Conservation (phyloP, 2,888 invertebrate genomes). For the Cenopis cana region DNA sequence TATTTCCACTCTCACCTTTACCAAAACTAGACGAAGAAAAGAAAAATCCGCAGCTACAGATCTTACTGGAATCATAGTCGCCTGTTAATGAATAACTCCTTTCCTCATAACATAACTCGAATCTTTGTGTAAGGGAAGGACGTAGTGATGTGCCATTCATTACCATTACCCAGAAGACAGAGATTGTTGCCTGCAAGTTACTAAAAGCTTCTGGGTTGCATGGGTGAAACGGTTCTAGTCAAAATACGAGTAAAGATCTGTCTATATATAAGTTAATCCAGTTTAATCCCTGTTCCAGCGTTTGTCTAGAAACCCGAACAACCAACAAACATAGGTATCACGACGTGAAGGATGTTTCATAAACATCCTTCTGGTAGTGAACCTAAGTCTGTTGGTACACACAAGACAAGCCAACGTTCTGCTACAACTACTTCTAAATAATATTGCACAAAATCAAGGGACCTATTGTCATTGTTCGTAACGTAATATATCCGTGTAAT, state of each 20-base stretch:
- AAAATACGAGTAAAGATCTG: not conserved
- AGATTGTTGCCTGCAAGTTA: not conserved
- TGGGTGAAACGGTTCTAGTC: not conserved
- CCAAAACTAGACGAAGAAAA: not conserved
- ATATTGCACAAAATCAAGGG: too few species aligned
- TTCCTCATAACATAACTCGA: not conserved
- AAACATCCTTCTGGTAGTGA: too few species aligned
- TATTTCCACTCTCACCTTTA: constrained; percentile 4
- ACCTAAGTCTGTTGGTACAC: too few species aligned
- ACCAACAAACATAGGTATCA: too few species aligned
- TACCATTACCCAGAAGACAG: not conserved
- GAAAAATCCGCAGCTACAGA: constrained; percentile 2
- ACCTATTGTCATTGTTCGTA: too few species aligned
- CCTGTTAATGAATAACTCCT: not conserved
- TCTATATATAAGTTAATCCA: not conserved
- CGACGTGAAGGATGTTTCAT: too few species aligned
- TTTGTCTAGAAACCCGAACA: too few species aligned
- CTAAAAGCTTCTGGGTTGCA: not conserved
- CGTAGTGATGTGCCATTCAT: too few species aligned
- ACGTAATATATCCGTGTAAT: too few species aligned
- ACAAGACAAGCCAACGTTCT: too few species aligned
- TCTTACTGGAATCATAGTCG: not conserved
- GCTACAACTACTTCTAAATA: too few species aligned
- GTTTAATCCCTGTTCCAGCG: not conserved
- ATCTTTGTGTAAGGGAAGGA: too few species aligned